A percentile compares a stretch with the other conserved stretches of the same genome.
These are phyloP conservation scores for Drosophila dunni DNA, from an alignment of 1,140 invertebrate species.

Conservation along the genomic window DNA sequence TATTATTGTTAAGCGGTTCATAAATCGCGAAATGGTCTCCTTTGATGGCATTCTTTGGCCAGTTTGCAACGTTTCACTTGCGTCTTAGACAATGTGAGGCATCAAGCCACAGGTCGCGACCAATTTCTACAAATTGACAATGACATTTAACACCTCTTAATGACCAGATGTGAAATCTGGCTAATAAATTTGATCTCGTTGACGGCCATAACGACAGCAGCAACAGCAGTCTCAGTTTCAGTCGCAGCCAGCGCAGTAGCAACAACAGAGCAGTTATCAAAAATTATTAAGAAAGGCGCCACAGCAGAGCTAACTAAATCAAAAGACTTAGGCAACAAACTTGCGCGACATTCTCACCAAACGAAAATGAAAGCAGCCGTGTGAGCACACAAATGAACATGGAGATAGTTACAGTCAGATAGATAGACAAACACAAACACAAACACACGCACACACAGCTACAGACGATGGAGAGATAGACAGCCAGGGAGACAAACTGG, in stretches of 20 bases:
- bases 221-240: background rate
- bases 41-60: constrained; percentile 30
- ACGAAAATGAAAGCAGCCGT: constrained; percentile 71
- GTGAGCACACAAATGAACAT: constrained; percentile 33
- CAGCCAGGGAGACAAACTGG: constrained; percentile 41
- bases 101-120: constrained; percentile 29
- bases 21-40: constrained; percentile 51
- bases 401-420: constrained; percentile 42
- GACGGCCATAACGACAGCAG: constrained; percentile 47
- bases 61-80: constrained; percentile 54
- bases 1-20: constrained; percentile 35
- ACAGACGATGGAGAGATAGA: constrained; percentile 43
- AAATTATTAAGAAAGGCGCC: constrained; percentile 63
- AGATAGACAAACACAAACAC: constrained; percentile 15
- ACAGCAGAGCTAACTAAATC: constrained; percentile 44
- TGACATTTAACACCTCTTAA: constrained; percentile 70
- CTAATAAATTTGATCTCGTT: constrained; percentile 52
- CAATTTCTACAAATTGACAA: constrained; percentile 56
- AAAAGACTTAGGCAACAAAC: constrained; percentile 73
- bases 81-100: constrained; percentile 43
- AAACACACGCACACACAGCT: background rate
- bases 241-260: background rate
- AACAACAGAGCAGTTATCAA: constrained; percentile 32
- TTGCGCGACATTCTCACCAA: constrained; percentile 65
- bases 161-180: constrained; percentile 67